Conservation (phyloP, 2,797 vertebrate species). For the Poliocrania exsul region DNA sequence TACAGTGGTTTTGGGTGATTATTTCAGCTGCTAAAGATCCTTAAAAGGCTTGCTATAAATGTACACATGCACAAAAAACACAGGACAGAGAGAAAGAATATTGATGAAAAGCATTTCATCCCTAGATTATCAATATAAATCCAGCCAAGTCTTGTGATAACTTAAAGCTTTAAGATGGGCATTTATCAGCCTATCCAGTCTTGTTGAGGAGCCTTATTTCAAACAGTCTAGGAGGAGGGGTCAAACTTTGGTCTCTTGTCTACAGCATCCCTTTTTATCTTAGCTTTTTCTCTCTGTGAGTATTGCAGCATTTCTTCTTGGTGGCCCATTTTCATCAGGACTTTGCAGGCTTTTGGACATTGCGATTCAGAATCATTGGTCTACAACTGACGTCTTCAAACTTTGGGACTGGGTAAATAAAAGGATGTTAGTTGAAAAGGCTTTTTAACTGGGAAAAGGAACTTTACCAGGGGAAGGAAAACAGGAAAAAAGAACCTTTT, state of each 20-base stretch:
- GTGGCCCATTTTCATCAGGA: background rate
- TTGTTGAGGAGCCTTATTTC: background rate
- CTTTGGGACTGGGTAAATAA: background rate
- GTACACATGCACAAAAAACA: background rate
- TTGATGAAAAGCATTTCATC: background rate
- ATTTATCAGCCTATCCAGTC: background rate
- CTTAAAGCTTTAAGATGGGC: background rate
- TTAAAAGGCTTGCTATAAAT: background rate
- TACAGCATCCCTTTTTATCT: background rate
- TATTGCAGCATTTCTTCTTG: background rate
- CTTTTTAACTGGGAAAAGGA: background rate
- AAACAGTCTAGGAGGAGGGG: background rate
- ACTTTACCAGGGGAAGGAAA: background rate
- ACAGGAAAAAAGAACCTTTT: background rate
- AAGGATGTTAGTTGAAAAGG: background rate
- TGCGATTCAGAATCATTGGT: background rate
- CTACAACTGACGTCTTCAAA: background rate
- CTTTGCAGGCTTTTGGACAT: background rate
- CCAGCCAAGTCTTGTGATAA: background rate
- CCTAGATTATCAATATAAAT: background rate
- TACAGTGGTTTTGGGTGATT: constrained; percentile 1
- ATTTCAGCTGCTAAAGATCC: constrained; percentile 15
- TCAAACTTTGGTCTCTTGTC: background rate
- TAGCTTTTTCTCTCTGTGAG: background rate
- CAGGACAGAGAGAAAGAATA: background rate